Evolutionary conservation across 1,140 invertebrate genomes (phyloP).

Genomic region (Hypothenemus hampei): DNA sequence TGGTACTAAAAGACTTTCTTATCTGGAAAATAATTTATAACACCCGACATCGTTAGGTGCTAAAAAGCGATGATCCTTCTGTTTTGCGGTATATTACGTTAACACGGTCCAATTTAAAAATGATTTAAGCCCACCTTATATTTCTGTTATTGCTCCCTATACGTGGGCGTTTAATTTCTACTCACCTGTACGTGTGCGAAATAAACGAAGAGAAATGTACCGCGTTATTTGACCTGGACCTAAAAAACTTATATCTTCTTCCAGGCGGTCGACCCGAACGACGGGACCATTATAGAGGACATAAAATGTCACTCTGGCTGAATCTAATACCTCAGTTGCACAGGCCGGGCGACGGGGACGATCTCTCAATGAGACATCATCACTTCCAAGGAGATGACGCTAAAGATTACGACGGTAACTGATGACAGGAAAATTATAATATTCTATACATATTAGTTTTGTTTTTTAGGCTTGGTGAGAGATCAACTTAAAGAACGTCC

Average conservation of each 20-base stretch:
- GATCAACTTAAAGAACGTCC: conserved; percentile 62
- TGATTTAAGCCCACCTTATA: no score
- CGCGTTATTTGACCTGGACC: no score
- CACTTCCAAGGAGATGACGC: conserved; percentile 66
- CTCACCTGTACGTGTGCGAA: no score
- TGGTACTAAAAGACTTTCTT: neutral
- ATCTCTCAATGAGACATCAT: conserved; percentile 73
- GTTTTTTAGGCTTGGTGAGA: conserved; percentile 58
- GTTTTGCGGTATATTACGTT: no score
- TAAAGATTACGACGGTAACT: conserved; percentile 66
- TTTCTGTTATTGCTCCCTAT: no score
- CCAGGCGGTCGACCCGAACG: conserved; percentile 62
- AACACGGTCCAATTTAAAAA: no score
- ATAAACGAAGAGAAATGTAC: no score
- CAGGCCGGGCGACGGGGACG: conserved; percentile 62
- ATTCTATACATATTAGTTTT: neutral
- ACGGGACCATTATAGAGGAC: conserved; percentile 79
- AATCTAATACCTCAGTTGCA: conserved; percentile 86
- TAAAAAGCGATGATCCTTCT: no score
- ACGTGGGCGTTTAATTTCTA: no score
- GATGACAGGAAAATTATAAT: conserved; percentile 13
- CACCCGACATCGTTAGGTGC: no score
- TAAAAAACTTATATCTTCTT: conserved; percentile 24
- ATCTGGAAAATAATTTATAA: neutral
- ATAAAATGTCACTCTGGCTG: conserved; percentile 90